These are phyloP conservation scores for Carettochelys insculpta DNA, from an alignment of 2,113 vertebrate genomes.

Conservation along the genomic window DNA sequence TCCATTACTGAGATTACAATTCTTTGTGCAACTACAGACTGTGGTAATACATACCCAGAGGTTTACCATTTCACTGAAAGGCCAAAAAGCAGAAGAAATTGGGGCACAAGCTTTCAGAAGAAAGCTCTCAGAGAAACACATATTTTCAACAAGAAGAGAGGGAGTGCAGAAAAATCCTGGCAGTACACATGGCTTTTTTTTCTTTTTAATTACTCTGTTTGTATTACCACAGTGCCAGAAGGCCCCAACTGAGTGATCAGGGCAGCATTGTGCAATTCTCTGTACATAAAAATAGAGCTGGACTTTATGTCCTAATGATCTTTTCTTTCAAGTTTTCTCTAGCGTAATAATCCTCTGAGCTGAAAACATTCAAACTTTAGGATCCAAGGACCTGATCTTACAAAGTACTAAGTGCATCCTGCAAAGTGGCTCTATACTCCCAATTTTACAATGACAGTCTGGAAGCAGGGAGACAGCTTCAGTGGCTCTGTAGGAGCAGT, in stretches of 20 bases:
- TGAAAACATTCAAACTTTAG: not conserved
- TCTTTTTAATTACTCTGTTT: constrained; percentile 24
- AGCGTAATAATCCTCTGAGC: constrained; percentile 1
- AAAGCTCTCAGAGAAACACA: constrained; percentile 1
- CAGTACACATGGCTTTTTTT: constrained; percentile 24
- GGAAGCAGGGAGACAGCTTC: not conserved
- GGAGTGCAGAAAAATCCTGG: not conserved
- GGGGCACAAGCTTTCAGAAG: not conserved
- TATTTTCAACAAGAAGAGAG: constrained; percentile 29
- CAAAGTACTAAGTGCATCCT: not conserved
- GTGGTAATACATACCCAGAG: not conserved
- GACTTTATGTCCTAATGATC: constrained; percentile 32
- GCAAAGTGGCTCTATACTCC: not conserved
- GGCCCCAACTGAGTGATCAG: constrained; percentile 17
- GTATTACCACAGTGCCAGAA: constrained; percentile 34
- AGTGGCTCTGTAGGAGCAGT: not conserved
- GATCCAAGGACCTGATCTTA: not conserved
- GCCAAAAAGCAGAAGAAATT: constrained; percentile 5
- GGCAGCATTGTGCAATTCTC: constrained; percentile 18
- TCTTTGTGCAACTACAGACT: not conserved
- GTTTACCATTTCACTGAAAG: not conserved
- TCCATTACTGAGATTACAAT: not conserved
- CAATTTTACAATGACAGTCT: not conserved
- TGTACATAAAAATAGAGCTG: constrained; percentile 33
- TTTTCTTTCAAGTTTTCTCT: constrained; percentile 2